Evolutionary conservation across 2,113 vertebrate genomes (phyloP).

Genomic region (Nycticorax nycticorax): DNA sequence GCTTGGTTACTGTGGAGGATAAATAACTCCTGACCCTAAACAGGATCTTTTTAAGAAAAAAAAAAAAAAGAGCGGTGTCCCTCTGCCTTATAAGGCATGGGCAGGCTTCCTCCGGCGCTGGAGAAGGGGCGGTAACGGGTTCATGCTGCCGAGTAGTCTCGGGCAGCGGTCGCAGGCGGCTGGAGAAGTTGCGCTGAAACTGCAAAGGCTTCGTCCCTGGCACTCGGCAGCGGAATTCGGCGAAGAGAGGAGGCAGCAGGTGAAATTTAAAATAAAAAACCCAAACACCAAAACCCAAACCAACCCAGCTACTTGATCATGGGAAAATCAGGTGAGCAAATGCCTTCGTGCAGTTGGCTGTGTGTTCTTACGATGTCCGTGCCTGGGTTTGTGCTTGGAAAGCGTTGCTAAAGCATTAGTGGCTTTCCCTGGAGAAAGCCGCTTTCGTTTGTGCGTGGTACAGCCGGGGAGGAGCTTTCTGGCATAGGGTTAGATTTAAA

Average conservation of each 20-base stretch:
- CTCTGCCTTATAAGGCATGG: constrained; percentile 70
- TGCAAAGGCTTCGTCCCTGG: neutral
- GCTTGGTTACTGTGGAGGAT: constrained; percentile 45
- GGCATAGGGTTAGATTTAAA: neutral
- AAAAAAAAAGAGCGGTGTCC: neutral
- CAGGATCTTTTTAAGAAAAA: constrained; percentile 11
- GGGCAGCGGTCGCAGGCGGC: neutral
- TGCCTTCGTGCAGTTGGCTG: neutral
- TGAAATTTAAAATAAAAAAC: neutral
- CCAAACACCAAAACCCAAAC: too few species aligned
- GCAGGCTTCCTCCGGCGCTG: constrained; percentile 10
- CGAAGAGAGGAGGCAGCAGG: neutral
- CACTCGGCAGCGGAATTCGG: neutral
- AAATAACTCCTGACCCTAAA: constrained; percentile 56
- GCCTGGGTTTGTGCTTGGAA: neutral
- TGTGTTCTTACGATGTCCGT: neutral
- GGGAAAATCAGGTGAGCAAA: constrained; percentile 71
- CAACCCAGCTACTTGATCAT: neutral
- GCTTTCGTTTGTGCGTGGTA: constrained; percentile 4
- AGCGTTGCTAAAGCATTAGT: neutral
- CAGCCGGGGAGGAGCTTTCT: constrained; percentile 27
- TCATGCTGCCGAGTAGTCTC: neutral
- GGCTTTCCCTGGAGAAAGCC: neutral
- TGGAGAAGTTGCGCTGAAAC: constrained; percentile 13
- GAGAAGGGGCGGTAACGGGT: constrained; percentile 36